These are phyloP conservation scores for Rhodinocichla rosea DNA, from an alignment of 2,113 vertebrate species.

Conservation along the genomic window DNA sequence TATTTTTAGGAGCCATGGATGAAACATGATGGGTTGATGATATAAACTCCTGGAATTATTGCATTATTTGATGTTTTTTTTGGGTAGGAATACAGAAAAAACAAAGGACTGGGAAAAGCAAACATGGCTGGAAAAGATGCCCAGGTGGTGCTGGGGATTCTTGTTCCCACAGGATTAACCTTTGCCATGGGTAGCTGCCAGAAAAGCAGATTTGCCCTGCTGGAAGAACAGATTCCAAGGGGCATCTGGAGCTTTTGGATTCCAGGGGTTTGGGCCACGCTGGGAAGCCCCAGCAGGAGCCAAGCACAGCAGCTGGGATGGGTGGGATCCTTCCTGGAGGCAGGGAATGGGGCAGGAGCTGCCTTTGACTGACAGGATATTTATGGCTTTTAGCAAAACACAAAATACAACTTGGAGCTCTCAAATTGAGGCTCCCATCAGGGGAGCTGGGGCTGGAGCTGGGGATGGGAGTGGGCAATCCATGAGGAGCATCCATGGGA, in stretches of 20 bases:
- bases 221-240: background rate
- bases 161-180: background rate
- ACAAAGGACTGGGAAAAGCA: background rate
- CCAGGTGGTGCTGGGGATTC: background rate
- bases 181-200: background rate
- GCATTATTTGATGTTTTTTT: background rate
- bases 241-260: background rate
- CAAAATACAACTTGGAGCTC: background rate
- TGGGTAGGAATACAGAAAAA: background rate
- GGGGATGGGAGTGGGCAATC: background rate
- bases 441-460: background rate
- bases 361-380: background rate
- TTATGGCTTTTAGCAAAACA: background rate
- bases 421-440: background rate
- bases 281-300: background rate
- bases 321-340: background rate
- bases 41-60: background rate
- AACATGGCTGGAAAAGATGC: fast-evolving
- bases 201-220: background rate
- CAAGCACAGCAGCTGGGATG: background rate
- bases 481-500: background rate
- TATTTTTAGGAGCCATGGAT: background rate
- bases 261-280: background rate
- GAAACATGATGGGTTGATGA: background rate
- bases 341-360: background rate